Conservation (phyloP, 2,113 vertebrate species). For the Pterocles gutturalis region DNA sequence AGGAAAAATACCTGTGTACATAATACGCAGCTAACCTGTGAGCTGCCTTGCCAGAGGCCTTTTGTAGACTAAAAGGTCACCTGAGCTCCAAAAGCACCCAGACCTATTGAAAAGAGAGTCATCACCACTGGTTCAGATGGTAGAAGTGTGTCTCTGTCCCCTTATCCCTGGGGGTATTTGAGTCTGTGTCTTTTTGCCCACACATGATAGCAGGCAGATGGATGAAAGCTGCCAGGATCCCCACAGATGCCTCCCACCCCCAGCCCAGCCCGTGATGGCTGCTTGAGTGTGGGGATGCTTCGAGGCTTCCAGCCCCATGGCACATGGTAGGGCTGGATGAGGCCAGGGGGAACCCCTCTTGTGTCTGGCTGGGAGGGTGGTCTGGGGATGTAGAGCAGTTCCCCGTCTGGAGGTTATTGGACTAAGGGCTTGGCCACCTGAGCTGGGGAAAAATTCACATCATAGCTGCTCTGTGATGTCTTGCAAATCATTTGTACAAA, state of each 20-base stretch:
- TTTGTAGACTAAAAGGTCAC: neutral
- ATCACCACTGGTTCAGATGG: neutral
- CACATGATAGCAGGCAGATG: neutral
- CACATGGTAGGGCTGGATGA: neutral
- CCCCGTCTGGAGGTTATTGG: neutral
- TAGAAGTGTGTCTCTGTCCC: neutral
- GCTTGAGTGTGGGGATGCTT: fast-evolving
- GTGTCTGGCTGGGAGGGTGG: neutral
- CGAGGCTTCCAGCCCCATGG: neutral
- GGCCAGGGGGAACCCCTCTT: neutral
- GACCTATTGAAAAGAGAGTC: neutral
- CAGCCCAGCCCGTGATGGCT: fast-evolving
- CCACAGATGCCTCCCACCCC: neutral
- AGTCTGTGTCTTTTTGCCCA: neutral
- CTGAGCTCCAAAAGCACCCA: neutral
- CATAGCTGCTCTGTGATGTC: neutral
- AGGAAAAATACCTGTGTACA: neutral
- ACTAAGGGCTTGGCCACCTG: neutral
- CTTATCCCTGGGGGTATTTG: neutral
- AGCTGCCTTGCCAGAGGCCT: neutral
- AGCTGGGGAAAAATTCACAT: neutral
- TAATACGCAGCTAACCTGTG: neutral
- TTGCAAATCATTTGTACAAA: neutral
- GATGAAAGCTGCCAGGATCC: neutral
- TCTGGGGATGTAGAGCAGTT: neutral